A percentile compares a stretch with the other conserved stretches of the same genome.
Conservation (phyloP, 2,113 vertebrate genomes). For the Chloroceryle aenea region DNA sequence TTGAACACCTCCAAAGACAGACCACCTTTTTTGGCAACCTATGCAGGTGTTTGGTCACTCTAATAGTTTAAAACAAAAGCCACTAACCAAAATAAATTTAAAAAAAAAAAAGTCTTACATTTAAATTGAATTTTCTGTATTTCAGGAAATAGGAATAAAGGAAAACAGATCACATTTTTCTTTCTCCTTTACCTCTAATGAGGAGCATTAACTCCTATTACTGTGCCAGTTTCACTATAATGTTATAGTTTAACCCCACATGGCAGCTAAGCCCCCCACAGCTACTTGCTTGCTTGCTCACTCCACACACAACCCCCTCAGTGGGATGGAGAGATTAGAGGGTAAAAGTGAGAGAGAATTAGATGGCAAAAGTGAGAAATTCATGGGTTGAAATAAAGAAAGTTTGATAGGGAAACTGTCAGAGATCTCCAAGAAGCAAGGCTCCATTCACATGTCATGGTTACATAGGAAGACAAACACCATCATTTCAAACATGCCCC, state of each 20-base stretch:
- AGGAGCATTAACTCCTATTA: not conserved
- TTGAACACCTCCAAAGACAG: not conserved
- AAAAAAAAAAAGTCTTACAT: not conserved
- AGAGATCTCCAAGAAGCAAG: not conserved
- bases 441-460: not conserved
- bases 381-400: not conserved
- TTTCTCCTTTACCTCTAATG: not conserved
- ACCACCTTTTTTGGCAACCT: not conserved
- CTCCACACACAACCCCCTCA: no score
- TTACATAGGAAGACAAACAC: not conserved
- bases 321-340: not conserved
- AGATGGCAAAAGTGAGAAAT: not conserved
- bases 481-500: not conserved
- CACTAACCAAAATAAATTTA: not conserved
- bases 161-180: not conserved
- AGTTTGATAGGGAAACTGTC: not conserved
- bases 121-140: not conserved
- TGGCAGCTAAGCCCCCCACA: not conserved
- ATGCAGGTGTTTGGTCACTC: not conserved
- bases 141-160: not conserved
- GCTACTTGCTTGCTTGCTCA: not conserved
- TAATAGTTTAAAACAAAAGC: not conserved
- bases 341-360: not conserved
- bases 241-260: not conserved
- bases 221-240: not conserved